Conservation (phyloP, 2,113 vertebrate genomes). For the Mohoua ochrocephala region DNA sequence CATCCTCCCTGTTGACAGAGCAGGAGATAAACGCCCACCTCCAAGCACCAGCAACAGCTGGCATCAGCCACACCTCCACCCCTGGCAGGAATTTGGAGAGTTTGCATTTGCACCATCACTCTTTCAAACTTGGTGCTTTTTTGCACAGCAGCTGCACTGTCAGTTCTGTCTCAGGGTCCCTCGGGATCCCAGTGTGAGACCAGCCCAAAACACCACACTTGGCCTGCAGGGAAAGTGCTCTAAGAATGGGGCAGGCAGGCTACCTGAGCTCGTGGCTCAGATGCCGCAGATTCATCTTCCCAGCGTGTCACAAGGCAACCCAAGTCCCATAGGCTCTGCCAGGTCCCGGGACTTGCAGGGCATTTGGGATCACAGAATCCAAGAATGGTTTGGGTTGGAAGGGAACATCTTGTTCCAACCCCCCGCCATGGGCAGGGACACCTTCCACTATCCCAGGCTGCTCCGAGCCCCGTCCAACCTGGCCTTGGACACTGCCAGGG, state of each 20-base stretch:
- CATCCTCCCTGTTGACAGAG: accelerated
- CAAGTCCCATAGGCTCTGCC: neutral
- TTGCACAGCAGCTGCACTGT: neutral
- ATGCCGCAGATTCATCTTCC: neutral
- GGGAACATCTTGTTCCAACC: neutral
- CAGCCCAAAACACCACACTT: neutral
- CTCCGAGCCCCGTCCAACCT: accelerated
- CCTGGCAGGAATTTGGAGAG: neutral
- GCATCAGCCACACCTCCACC: neutral
- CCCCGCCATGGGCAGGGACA: neutral
- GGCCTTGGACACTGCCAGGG: neutral
- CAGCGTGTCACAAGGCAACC: neutral
- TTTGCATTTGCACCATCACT: neutral
- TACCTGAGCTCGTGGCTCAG: neutral
- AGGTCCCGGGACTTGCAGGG: neutral
- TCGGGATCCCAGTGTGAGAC: neutral
- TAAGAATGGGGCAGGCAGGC: accelerated
- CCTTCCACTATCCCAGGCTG: accelerated
- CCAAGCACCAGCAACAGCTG: neutral
- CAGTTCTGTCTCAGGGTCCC: neutral
- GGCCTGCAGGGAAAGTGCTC: neutral
- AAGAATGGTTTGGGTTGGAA: neutral
- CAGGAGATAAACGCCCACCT: neutral
- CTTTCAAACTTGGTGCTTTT: neutral
- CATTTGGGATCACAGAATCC: neutral